A percentile compares a stretch with the other conserved stretches of the same genome.
phyloP scores from a whole-genome alignment of 1,140 invertebrate species.

The Sitophilus oryzae region DNA sequence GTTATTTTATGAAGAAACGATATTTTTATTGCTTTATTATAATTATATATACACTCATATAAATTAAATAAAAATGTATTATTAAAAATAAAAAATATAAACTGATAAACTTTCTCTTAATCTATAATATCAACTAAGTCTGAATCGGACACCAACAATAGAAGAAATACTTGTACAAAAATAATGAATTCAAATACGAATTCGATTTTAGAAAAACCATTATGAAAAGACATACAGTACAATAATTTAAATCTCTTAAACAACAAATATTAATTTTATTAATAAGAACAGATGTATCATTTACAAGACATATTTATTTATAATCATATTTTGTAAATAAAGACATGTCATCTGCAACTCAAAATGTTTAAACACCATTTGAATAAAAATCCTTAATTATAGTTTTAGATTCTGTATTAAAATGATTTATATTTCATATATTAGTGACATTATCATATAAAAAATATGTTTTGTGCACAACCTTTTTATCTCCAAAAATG shows the following conservation, averaged over 20 bases:
- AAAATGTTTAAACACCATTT: no score
- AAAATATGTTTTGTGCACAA: slow-evolving; percentile 30
- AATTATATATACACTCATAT: slow-evolving; percentile 33
- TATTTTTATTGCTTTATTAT: slow-evolving; percentile 35
- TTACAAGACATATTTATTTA: no score
- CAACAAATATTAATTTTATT: background rate
- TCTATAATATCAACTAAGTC: slow-evolving; percentile 24
- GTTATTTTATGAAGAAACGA: slow-evolving; percentile 34
- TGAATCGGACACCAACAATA: slow-evolving; percentile 15
- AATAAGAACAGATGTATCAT: no score
- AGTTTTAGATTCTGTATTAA: slow-evolving; percentile 1
- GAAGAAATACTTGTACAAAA: slow-evolving; percentile 29
- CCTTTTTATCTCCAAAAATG: slow-evolving; percentile 30
- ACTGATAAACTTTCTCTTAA: slow-evolving; percentile 2
- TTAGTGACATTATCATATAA: slow-evolving; percentile 18
- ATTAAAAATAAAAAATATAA: slow-evolving; percentile 32
- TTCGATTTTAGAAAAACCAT: background rate
- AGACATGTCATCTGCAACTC: no score
- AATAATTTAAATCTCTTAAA: slow-evolving; percentile 1
- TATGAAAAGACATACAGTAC: background rate
- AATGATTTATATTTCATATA: slow-evolving; percentile 11
- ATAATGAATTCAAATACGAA: background rate
- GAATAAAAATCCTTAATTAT: no score
- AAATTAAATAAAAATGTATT: slow-evolving; percentile 31
- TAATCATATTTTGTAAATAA: no score